Evolutionary conservation across 2,113 vertebrate genomes (phyloP), one percentile per base, ranked within the genome.

Genomic region (Nothocercus nigrocapillus): DNA sequence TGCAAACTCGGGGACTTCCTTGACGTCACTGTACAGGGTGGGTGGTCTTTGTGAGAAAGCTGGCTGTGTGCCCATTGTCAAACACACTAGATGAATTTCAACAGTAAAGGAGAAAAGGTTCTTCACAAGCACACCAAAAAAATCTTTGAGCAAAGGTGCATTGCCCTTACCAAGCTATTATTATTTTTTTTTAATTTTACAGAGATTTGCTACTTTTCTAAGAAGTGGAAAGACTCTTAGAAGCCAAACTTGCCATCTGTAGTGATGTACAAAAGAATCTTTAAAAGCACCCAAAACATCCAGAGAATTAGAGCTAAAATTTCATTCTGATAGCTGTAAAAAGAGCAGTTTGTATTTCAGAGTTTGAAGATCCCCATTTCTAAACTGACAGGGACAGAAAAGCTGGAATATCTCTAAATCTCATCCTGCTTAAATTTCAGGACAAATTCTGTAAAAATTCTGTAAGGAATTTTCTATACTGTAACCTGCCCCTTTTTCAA

Each of bases 1-100:
- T 36, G 75, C 84, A 91, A 91, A 95, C 90, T 86, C 0, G 69
- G 94, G 74, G 90, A 88, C 83, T 95, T 95, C 93, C 89, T 94
- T 95, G 82, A 95, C 47, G 61, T 96, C 91, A 95, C 32, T 90
- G 72, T 47, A 79, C 67, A 91, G 72, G 68, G 88, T 94, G 89
- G 93, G 94, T 96, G 95, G 94, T 90, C 92, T 85, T n/a, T 34
- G 47, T 75, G 62, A 95, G 68, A 68, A 13, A 73, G 21, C 34
- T 85, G 94, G 83, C 70, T 85, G 58, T n/a, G 40, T 34, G 72
- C 42, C 89, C 40, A 13, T 40, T 82, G 93, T 89, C 70, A 89
- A 94, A 74, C 64, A 74, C 1, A 3, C 74, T 59, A 53, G 38
- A 53, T 51, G 49, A 63, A 70, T 51, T 81, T 67, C 47, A 56